Conservation (phyloP, 2,113 vertebrate genomes). For the Polypterus senegalus region DNA sequence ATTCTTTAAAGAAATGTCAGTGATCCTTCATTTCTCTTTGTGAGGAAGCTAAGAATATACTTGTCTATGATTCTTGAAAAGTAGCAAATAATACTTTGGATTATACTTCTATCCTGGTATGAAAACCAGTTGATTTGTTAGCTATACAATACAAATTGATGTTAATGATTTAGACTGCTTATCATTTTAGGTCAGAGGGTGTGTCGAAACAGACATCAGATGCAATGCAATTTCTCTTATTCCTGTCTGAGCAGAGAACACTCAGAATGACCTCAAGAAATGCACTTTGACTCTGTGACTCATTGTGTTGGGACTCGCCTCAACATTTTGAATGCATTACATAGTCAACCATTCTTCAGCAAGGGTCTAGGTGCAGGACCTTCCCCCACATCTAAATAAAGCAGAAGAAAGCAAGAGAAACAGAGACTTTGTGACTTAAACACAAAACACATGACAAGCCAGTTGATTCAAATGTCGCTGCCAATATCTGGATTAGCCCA, state of each 20-base stretch:
- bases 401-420: not conserved
- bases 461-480: slow-evolving; percentile 46
- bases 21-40: too few species aligned
- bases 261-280: slow-evolving; percentile 54
- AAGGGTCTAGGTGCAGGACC: slow-evolving; percentile 16
- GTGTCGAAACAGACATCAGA: slow-evolving; percentile 41
- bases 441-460: slow-evolving; percentile 11
- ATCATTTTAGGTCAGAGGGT: slow-evolving; percentile 21
- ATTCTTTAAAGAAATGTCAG: too few species aligned
- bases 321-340: slow-evolving; percentile 42
- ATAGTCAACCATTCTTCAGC: slow-evolving; percentile 26
- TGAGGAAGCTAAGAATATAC: too few species aligned
- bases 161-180: too few species aligned
- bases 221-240: too few species aligned
- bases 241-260: slow-evolving; percentile 42
- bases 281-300: slow-evolving; percentile 33
- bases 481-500: slow-evolving; percentile 30
- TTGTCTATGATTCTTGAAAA: too few species aligned
- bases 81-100: too few species aligned
- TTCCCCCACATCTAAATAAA: slow-evolving; percentile 26
- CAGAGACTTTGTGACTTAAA: slow-evolving; percentile 14
- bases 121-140: too few species aligned
- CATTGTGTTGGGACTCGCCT: slow-evolving; percentile 31
- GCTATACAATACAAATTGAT: too few species aligned
- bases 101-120: too few species aligned